phyloP scores from a whole-genome alignment of 2,888 invertebrate species.

The Euzophera pinguis region DNA sequence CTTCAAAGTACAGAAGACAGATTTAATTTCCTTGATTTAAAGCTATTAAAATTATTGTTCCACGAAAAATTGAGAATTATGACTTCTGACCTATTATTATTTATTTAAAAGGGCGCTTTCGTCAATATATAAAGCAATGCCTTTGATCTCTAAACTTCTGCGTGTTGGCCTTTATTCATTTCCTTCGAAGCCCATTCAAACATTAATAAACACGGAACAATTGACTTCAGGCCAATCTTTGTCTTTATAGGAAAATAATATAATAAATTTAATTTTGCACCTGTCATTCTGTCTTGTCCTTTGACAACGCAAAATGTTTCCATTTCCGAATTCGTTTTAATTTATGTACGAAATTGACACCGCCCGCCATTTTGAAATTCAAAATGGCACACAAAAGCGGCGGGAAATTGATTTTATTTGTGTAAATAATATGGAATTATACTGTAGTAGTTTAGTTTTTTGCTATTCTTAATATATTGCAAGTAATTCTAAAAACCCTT shows the following conservation, averaged over 20 bases:
- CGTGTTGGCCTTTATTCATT: not conserved
- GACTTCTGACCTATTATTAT: not conserved
- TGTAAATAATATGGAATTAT: not conserved
- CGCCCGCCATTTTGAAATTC: conserved; percentile 31
- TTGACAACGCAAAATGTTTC: conserved; percentile 38
- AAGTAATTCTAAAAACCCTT: too few species aligned
- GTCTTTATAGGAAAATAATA: conserved; percentile 19
- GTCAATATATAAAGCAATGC: too few species aligned
- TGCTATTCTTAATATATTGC: too few species aligned
- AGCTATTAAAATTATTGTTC: too few species aligned
- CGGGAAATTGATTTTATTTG: conserved; percentile 1
- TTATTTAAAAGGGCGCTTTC: not conserved
- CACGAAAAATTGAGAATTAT: too few species aligned
- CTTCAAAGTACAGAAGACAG: too few species aligned
- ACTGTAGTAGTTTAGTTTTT: too few species aligned
- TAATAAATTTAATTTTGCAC: conserved; percentile 29
- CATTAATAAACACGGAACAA: conserved; percentile 20
- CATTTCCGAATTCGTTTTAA: conserved; percentile 53
- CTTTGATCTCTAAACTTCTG: not conserved
- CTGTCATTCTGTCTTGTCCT: conserved; percentile 52
- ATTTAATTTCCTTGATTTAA: too few species aligned
- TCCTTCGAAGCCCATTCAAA: conserved; percentile 14
- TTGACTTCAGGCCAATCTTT: conserved; percentile 14
- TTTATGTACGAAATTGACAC: conserved; percentile 26
- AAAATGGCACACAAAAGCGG: conserved; percentile 8